Evolutionary conservation across 2,113 vertebrate genomes (phyloP), one percentile per base, ranked within the genome.

Genomic region (Seriola aureovittata): DNA sequence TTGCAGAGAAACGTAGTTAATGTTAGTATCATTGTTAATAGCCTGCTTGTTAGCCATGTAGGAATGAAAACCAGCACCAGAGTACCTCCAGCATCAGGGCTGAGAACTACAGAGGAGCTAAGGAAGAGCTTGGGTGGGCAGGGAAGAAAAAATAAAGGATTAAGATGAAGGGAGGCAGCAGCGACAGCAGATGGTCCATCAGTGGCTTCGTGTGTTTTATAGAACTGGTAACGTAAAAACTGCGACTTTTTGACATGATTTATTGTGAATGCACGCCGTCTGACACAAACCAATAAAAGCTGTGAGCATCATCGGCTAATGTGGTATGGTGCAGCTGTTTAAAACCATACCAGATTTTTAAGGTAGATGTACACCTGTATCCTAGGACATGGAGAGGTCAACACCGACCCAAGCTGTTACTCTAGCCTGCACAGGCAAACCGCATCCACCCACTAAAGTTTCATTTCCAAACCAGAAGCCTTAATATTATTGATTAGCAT

Each of bases 1-100:
- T 59, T 58, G 85, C 88, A 70, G 78, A 70, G 77, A 57, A 71
- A 82, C 71, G 52, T 70, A 71, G 77, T 84, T 73, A 21, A 85
- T 90, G 91, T 94, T 94, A 94, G 91, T 93, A 90, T 85, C 55
- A 32, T 69, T 67, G 77, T 89, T 85, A 88, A 86, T 65, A 86
- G 87, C 82, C 80, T 60, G 81, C 78, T 77, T 90, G 81, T 88
- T 90, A 86, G 91, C 88, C 87, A 76, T 89, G 87, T 89, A 69
- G 93, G 92, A 90, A 94, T 93, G 95, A 96, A 96, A 96, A 96
- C 95, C 95, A 96, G 95, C 95, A 95, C 89, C 86, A 80, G 91
- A 91, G 91, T 72, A 88, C 85, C 84, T 92, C 88, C 90, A 92
- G 90, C 88, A 85, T 90, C 85, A 88, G 85, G 79, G 91, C 91